Evolutionary conservation across 2,113 vertebrate species (phyloP), one percentile per base, ranked within the genome.

Genomic region (Nothobranchius furzeri): DNA sequence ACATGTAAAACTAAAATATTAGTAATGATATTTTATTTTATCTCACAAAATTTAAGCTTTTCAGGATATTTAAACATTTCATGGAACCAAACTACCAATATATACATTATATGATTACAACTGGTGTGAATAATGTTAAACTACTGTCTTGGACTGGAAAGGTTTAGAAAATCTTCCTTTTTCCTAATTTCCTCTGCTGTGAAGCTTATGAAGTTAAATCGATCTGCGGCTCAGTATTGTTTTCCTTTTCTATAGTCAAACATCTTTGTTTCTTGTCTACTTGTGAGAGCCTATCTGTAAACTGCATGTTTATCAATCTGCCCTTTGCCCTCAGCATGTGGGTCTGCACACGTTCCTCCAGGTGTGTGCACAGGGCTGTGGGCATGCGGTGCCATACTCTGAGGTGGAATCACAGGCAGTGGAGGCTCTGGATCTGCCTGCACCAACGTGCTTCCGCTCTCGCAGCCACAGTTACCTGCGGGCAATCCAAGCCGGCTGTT

Each of bases 391-490:
- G 0, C 91, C 92, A n/a, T 98, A 95, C 90, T 93, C 92, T 1
- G 94, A 97, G 79, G 90, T 90, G 0, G 95, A 95, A 75, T 95
- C 95, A 0, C 89, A 95, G 7, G 90, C 94, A 0, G 93, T 95
- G 0, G 96, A 97, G 91, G 94, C 95, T 11, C 90, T 98, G 79
- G 97, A 99, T 85, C 91, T 99, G 83, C 95, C 96, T 4, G 93
- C 95, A n/a, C 94, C 98, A 61, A 95, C 93, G 78, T 99, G 96
- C 89, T 99, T 99, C 88, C 96, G 98, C 65, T 99, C 98, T 4
- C 95, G 98, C 77, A 98, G 96, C 90, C 98, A 99, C 93, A 99
- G 97, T 92, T 99, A 99, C 93, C 94, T 99, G 90, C 93, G 96
- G 12, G 98, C 98, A 85, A 99, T 99, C 91, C 98, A 99, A 91